Percentiles rank a stretch among this genome's conserved stretches.
phyloP scores from a whole-genome alignment of 2,113 vertebrate genomes.

The Ardeotis arabs region DNA sequence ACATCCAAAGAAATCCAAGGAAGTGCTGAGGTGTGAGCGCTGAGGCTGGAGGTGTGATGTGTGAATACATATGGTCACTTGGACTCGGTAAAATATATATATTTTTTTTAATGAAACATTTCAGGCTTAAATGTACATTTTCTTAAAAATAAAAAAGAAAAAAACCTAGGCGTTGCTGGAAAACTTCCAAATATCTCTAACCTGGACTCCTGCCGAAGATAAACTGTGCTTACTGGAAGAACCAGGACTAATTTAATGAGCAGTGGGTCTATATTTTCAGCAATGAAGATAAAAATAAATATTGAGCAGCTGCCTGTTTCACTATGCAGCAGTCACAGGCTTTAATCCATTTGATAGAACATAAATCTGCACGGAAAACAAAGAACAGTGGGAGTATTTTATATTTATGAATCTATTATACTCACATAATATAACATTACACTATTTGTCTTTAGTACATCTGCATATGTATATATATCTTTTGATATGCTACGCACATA shows the following conservation, averaged over 20 bases:
- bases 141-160: neutral
- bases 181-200: conserved; percentile 8
- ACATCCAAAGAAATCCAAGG: neutral
- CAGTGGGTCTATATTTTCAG: conserved; percentile 7
- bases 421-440: neutral
- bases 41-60: neutral
- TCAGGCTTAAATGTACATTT: neutral
- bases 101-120: neutral
- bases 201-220: neutral
- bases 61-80: neutral
- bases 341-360: conserved; percentile 23
- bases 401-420: conserved; percentile 27
- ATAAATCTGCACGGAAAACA: neutral
- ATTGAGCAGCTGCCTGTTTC: conserved; percentile 44
- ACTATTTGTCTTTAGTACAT: neutral
- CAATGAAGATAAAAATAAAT: conserved; percentile 61
- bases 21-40: neutral
- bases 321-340: conserved; percentile 12
- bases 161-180: neutral
- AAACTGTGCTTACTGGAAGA: neutral
- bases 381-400: conserved; percentile 1
- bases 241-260: conserved; percentile 33
- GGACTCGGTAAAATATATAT: neutral
- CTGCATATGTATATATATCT: neutral
- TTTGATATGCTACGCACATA: neutral